Evolutionary conservation across 1,140 invertebrate species (phyloP).

Genomic region (Ceratina calcarata): DNA sequence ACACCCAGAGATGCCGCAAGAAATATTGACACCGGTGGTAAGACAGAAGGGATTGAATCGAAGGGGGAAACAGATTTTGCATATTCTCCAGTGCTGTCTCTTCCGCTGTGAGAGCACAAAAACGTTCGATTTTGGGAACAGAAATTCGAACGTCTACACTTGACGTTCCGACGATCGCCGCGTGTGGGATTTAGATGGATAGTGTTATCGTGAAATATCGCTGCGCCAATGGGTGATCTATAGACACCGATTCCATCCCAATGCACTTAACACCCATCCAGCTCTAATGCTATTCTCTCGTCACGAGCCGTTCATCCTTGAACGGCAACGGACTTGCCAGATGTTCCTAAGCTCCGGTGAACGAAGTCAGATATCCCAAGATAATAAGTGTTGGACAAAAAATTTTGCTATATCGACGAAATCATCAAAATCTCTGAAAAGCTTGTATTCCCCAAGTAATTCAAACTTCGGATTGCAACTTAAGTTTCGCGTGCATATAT

Average conservation of each 20-base stretch:
- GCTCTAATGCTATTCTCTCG: constrained; percentile 62
- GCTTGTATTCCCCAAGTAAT: not conserved
- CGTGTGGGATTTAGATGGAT: constrained; percentile 1
- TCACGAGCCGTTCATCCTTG: constrained; percentile 58
- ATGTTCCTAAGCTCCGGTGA: constrained; percentile 54
- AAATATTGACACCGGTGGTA: constrained; percentile 24
- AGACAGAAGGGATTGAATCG: constrained; percentile 1
- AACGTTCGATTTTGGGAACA: not conserved
- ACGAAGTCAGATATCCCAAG: constrained; percentile 35
- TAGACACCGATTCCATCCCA: constrained; percentile 55
- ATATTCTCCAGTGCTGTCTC: not conserved
- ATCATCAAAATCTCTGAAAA: not conserved
- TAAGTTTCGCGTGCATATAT: no score
- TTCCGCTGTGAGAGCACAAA: no score
- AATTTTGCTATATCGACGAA: no score
- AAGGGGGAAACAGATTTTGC: constrained; percentile 6
- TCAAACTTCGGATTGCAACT: not conserved
- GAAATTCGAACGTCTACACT: not conserved
- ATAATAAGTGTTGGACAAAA: constrained; percentile 26
- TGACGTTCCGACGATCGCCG: not conserved
- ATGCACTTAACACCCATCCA: constrained; percentile 63
- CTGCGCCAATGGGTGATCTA: constrained; percentile 54
- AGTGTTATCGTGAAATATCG: constrained; percentile 18
- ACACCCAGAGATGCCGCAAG: constrained; percentile 34
- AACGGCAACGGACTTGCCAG: constrained; percentile 55